Evolutionary conservation across 2,797 vertebrate species (phyloP).

Genomic region (Perodicticus potto): DNA sequence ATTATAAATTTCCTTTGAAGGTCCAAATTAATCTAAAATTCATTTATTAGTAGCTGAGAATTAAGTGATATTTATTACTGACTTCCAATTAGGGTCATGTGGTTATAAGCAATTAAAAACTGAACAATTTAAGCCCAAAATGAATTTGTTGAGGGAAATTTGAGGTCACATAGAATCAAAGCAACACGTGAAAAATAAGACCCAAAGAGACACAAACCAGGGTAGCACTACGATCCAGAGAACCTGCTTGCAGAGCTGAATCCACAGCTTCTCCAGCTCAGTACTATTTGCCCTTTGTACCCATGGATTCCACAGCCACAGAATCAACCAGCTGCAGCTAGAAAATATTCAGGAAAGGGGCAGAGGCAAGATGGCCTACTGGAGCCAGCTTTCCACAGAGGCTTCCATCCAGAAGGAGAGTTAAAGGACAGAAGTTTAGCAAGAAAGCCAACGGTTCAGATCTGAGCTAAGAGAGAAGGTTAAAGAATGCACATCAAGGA

Average conservation of each 20-base stretch:
- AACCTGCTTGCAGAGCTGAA: background rate
- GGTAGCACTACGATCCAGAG: background rate
- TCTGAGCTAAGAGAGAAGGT: no score
- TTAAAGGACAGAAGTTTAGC: no score
- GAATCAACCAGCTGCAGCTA: background rate
- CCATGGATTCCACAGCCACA: background rate
- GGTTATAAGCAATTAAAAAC: background rate
- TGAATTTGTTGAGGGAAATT: background rate
- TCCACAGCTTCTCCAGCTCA: background rate
- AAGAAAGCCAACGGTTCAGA: no score
- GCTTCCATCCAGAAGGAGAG: no score
- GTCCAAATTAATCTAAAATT: constrained; percentile 85
- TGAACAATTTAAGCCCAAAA: background rate
- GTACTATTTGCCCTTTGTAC: background rate
- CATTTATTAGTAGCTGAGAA: constrained; percentile 86
- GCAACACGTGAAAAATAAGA: background rate
- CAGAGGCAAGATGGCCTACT: no score
- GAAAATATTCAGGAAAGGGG: background rate
- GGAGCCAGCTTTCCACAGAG: no score
- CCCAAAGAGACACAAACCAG: background rate
- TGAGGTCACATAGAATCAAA: background rate
- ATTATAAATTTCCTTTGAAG: constrained; percentile 80
- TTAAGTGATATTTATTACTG: constrained; percentile 84
- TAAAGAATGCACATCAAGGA: no score
- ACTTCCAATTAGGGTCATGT: constrained; percentile 63